Percentiles rank a stretch among this genome's conserved stretches.
Evolutionary conservation across 2,888 invertebrate species (phyloP).

Genomic region (Polyommatus iphigenia): DNA sequence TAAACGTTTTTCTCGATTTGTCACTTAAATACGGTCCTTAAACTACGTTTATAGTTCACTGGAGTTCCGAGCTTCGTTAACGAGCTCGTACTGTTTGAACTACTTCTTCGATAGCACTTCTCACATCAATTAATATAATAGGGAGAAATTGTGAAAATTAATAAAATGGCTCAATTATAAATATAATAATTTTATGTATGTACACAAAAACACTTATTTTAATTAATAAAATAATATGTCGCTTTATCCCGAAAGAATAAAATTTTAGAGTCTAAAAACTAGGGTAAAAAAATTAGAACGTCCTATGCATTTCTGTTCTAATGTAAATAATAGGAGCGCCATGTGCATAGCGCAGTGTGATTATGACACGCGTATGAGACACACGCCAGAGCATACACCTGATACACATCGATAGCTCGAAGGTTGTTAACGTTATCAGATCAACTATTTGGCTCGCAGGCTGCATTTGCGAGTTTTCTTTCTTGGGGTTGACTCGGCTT

Average conservation of each 20-base stretch:
- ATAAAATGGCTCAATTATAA: neutral
- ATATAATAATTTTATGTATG: neutral
- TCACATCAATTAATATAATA: neutral
- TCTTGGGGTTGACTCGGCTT: slow-evolving; percentile 45
- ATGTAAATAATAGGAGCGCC: neutral
- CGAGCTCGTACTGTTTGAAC: neutral
- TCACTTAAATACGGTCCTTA: slow-evolving; percentile 12
- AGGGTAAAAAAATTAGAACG: neutral
- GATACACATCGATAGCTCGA: slow-evolving; percentile 44
- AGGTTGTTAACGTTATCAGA: slow-evolving; percentile 50
- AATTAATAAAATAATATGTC: neutral
- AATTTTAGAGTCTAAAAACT: neutral
- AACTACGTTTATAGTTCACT: slow-evolving; percentile 6
- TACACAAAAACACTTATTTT: neutral
- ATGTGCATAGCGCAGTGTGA: slow-evolving; percentile 1
- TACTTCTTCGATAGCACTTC: slow-evolving; percentile 5
- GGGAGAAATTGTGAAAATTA: neutral
- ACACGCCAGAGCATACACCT: slow-evolving; percentile 25
- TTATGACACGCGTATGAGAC: slow-evolving; percentile 4
- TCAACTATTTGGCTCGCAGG: slow-evolving; percentile 48
- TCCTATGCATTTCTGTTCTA: neutral
- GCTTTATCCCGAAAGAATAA: neutral
- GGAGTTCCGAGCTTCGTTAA: neutral
- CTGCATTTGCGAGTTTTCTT: slow-evolving; percentile 45
- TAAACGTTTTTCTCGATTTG: slow-evolving; percentile 1